Base-by-base conservation (phyloP, 2,888 invertebrate genomes). In the Biston stratarius region DNA sequence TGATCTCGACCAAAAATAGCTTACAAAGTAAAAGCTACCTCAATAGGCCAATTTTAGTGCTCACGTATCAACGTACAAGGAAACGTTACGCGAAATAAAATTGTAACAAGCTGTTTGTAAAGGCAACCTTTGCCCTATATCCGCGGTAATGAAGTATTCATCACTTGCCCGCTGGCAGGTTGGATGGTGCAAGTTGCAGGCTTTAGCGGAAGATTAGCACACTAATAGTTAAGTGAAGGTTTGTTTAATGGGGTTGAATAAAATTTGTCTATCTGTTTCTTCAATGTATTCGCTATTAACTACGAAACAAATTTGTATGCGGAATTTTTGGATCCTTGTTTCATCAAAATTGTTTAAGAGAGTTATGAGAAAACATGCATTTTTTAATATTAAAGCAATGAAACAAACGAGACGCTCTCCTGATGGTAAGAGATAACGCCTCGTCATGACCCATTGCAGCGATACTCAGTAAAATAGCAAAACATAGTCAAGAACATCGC, bases 61-160 rank as follows among this genome's bases (percentile, higher is more conserved):
- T n/a, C 58, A 59, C 53, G 64, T 73, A 69, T 76, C 59, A 62
- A 44, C 15, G 42, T 49, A 15, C 55, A 14, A 51, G 51, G 38
- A 67, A 73, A 70, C 72, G 74, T 73, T 76, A 74, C 72, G 76
- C 72, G 77, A 82, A 85, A 84, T 85, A 85, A 84, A 84, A 85
- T 81, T 62, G 78, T 77, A 77, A 81, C 82, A 81, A 83, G 82
- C 76, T 78, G 75, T 79, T 82, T 80, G 78, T 80, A 84, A 85
- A 82, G 82, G 83, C 82, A 83, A 84, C 86, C 84, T 86, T 85
- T 71, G 80, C 76, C 84, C 86, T 87, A 87, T 87, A 86, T 89
- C 82, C 81, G 81, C 76, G 75, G 82, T 89, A 90, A 90, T 90
- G 89, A 90, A 90, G 90, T 88, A 90, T 90, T 90, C 90, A 90